Evolutionary conservation across 2,113 vertebrate genomes (phyloP).

Genomic region (Planiliza haematocheilus): DNA sequence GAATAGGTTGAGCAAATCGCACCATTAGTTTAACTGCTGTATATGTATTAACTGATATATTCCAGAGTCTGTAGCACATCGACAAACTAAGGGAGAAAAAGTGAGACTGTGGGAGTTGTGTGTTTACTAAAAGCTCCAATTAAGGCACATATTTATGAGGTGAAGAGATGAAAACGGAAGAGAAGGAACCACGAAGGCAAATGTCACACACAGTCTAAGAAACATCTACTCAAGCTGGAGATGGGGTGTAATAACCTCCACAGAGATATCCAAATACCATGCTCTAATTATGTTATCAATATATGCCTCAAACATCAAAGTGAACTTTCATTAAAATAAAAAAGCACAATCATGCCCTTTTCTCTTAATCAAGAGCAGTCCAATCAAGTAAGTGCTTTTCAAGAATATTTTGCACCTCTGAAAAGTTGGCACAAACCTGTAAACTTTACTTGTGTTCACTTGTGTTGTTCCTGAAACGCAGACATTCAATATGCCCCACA

Average conservation of each 20-base stretch:
- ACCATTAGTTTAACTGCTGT: not conserved
- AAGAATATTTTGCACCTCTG: conserved; percentile 5
- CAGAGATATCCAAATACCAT: conserved; percentile 68
- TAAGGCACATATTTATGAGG: conserved; percentile 45
- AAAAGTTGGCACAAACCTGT: conserved; percentile 31
- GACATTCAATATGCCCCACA: not conserved
- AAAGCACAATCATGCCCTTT: conserved; percentile 50
- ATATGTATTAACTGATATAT: conserved; percentile 14
- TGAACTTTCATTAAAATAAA: conserved; percentile 52
- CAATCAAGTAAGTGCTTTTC: conserved; percentile 50
- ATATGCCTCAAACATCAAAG: conserved; percentile 58
- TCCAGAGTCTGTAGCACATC: conserved; percentile 11
- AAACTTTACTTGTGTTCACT: conserved; percentile 36
- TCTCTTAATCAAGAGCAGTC: conserved; percentile 32
- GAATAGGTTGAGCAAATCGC: not conserved
- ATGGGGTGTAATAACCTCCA: conserved; percentile 62
- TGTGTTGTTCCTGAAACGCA: not conserved
- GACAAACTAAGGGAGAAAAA: conserved; percentile 9
- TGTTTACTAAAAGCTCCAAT: conserved; percentile 65
- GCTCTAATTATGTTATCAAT: conserved; percentile 66
- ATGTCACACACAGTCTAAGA: conserved; percentile 56
- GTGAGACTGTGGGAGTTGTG: conserved; percentile 32
- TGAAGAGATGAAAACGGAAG: conserved; percentile 53
- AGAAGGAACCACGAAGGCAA: conserved; percentile 59
- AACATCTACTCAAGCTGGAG: conserved; percentile 43